Percentiles rank a stretch among this genome's conserved stretches.
Conservation (phyloP, 2,888 invertebrate species). For the Cataglyphis altisquamis region DNA sequence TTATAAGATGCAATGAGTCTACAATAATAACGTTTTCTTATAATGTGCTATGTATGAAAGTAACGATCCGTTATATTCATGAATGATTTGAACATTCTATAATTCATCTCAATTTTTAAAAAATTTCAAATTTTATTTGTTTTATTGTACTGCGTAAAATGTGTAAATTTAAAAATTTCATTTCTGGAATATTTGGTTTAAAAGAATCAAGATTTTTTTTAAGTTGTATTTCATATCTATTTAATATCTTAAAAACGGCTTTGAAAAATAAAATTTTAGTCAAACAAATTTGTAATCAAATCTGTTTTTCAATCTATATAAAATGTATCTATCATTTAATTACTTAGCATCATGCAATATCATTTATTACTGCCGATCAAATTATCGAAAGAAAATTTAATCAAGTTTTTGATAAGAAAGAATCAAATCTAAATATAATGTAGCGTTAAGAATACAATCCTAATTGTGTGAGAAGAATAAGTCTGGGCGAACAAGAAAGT, state of each 20-base stretch:
- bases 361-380: background rate
- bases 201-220: background rate
- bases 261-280: background rate
- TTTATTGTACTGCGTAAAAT: background rate
- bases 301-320: background rate
- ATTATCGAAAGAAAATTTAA: background rate
- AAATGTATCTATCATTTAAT: background rate
- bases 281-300: background rate
- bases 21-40: background rate
- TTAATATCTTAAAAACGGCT: background rate
- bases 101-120: background rate
- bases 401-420: background rate
- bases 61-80: background rate
- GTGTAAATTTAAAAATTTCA: background rate
- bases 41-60: background rate
- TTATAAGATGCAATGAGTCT: background rate
- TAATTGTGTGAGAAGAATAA: conserved; percentile 7
- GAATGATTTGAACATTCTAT: background rate
- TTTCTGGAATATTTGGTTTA: background rate
- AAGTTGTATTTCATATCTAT: background rate
- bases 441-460: background rate
- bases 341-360: too few species aligned
- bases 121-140: background rate
- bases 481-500: background rate
- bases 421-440: background rate